phyloP scores from a whole-genome alignment of 2,113 vertebrate species.

The Silurus asotus region DNA sequence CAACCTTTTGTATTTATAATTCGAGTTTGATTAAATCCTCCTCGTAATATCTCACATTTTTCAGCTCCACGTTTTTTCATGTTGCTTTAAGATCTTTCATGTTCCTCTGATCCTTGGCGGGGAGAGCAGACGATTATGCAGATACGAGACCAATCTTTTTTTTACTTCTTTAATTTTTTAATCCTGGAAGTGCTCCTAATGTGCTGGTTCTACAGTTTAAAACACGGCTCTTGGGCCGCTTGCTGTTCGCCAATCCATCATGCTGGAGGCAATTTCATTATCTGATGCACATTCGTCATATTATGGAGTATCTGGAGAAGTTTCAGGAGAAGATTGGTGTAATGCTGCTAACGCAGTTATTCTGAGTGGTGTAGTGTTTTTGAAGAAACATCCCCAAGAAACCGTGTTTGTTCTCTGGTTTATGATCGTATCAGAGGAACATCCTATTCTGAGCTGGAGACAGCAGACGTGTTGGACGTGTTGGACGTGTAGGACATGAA shows the following conservation, averaged over 20 bases:
- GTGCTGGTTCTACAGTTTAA: slow-evolving; percentile 3
- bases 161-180: background rate
- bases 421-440: background rate
- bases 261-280: slow-evolving; percentile 6
- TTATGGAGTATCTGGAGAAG: background rate
- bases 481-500: background rate
- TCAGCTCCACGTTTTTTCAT: background rate
- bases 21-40: too few species aligned
- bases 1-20: too few species aligned
- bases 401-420: background rate
- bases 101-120: background rate
- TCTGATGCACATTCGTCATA: background rate
- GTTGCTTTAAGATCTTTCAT: background rate
- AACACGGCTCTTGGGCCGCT: slow-evolving; percentile 1
- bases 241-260: slow-evolving; percentile 14
- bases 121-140: background rate
- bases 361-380: background rate
- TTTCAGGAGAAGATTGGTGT: too few species aligned
- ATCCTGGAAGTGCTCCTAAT: slow-evolving; percentile 25
- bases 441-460: background rate
- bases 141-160: background rate
- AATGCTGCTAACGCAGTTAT: slow-evolving; percentile 17
- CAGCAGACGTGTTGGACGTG: background rate
- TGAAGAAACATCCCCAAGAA: background rate
- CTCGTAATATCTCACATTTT: too few species aligned